A percentile compares a stretch with the other conserved stretches of the same genome.
Evolutionary conservation across 1,140 invertebrate genomes (phyloP).

Genomic region (Eurosta solidaginis): DNA sequence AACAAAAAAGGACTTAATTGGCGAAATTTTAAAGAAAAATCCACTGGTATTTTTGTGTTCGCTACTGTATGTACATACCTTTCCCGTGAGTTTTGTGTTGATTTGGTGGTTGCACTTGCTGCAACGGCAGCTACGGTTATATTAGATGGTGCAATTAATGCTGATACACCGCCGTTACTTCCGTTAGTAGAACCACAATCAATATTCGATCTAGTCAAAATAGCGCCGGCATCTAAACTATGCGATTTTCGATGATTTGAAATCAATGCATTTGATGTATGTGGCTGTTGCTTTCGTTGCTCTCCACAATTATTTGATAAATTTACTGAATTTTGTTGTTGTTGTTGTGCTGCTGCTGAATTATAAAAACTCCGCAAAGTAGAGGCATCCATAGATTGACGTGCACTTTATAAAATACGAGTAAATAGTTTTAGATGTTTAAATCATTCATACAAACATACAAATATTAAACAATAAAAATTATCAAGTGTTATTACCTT

Average conservation of each 20-base stretch:
- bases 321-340: conserved; percentile 32
- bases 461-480: not conserved
- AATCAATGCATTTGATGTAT: conserved; percentile 34
- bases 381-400: conserved; percentile 48
- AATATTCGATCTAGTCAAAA: conserved; percentile 45
- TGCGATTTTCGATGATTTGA: conserved; percentile 78
- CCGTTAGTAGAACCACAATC: conserved; percentile 30
- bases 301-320: conserved; percentile 30
- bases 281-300: conserved; percentile 37
- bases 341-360: conserved; percentile 6
- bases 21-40: too few relatives aligned
- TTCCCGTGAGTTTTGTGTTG: conserved; percentile 47
- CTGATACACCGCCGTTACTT: conserved; percentile 19
- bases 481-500: not conserved
- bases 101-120: conserved; percentile 54
- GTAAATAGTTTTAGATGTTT: not conserved
- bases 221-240: conserved; percentile 71
- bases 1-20: too few relatives aligned
- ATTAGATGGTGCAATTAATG: conserved; percentile 29
- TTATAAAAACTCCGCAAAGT: conserved; percentile 46
- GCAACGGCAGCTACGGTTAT: conserved; percentile 52
- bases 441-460: not conserved
- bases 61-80: conserved; percentile 44
- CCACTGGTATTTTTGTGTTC: too few relatives aligned
- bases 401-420: conserved; percentile 37